Evolutionary conservation across 2,797 vertebrate species (phyloP).

Genomic region (Brachymystax lenok): DNA sequence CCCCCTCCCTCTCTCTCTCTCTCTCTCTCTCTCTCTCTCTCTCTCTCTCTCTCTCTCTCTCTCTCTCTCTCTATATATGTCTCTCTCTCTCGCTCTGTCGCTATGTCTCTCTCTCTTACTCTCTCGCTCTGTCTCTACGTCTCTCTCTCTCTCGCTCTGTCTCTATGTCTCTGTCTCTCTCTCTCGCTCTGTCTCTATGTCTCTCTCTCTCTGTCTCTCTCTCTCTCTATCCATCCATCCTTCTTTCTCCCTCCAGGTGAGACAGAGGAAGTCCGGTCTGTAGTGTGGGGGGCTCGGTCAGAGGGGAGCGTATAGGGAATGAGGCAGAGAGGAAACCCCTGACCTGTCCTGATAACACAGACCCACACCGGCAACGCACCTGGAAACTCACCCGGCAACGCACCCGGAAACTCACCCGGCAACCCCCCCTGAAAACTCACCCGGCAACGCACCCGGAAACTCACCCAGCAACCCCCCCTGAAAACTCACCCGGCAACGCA

Average conservation of each 20-base stretch:
- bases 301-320: conserved; percentile 85
- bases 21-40: background rate
- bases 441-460: background rate
- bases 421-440: no score
- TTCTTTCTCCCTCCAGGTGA: conserved; percentile 59
- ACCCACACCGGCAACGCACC: background rate
- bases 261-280: conserved; percentile 43
- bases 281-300: conserved; percentile 66
- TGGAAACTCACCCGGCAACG: background rate
- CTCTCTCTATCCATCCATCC: conserved; percentile 22
- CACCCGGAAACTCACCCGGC: no score
- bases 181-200: conserved; percentile 7
- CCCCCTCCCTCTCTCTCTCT: conserved; percentile 35
- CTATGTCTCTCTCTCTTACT: conserved; percentile 56
- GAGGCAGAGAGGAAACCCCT: conserved; percentile 73
- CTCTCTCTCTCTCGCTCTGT: background rate
- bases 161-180: background rate
- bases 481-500: background rate
- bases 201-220: conserved; percentile 61
- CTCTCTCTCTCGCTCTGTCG: background rate
- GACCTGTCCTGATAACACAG: conserved; percentile 50
- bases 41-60: background rate
- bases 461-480: no score
- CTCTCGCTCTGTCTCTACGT: conserved; percentile 42
- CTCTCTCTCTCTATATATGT: background rate